These are phyloP conservation scores for Psilanteris sp. DNA, from an alignment of 1,140 invertebrate species.

Conservation along the genomic window DNA sequence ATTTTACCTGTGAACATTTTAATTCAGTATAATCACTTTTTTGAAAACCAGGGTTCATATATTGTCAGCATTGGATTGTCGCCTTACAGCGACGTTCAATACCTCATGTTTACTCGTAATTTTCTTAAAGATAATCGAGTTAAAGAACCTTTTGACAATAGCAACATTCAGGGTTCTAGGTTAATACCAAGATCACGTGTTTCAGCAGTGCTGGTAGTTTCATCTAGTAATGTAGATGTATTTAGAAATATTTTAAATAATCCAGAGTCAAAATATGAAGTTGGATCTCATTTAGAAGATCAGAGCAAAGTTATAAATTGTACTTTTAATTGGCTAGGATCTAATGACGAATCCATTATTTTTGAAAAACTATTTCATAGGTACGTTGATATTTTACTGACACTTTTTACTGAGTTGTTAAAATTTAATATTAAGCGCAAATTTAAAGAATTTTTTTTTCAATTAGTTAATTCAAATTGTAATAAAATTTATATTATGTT, in stretches of 20 bases:
- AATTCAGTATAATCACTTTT: slow-evolving; percentile 94
- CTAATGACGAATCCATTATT: slow-evolving; percentile 87
- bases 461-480: slow-evolving; percentile 13
- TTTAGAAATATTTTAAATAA: slow-evolving; percentile 96
- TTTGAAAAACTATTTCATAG: slow-evolving; percentile 91
- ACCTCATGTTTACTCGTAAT: slow-evolving; percentile 92
- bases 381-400: no score
- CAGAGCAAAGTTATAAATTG: slow-evolving; percentile 96
- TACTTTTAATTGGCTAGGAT: slow-evolving; percentile 96
- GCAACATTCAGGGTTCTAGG: slow-evolving; percentile 82
- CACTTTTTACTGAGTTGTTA: no score
- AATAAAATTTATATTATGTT: no score
- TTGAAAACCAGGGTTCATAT: slow-evolving; percentile 91
- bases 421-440: no score
- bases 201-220: slow-evolving; percentile 92
- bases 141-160: slow-evolving; percentile 89
- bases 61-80: slow-evolving; percentile 93
- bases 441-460: no score
- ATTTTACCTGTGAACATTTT: slow-evolving; percentile 84
- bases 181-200: slow-evolving; percentile 93
- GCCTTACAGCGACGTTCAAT: slow-evolving; percentile 90
- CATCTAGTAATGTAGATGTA: slow-evolving; percentile 94
- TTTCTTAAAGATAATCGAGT: slow-evolving; percentile 92
- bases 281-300: slow-evolving; percentile 96
- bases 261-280: slow-evolving; percentile 93